These are phyloP conservation scores for Chascanopsetta lugubris DNA, from an alignment of 2,113 vertebrate species.

Conservation along the genomic window DNA sequence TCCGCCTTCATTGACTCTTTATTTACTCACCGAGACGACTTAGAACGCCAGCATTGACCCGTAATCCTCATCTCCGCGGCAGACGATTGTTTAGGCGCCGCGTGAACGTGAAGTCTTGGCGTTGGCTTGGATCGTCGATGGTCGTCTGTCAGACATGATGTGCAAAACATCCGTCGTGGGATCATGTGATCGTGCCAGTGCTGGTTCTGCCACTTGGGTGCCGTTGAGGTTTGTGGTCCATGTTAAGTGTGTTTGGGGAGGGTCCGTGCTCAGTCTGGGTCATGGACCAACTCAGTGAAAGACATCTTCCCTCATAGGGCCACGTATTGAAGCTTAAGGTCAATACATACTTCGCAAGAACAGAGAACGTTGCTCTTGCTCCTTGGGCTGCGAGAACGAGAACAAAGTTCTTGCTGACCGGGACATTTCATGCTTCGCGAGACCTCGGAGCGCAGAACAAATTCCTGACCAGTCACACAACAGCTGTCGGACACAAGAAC, in stretches of 20 bases:
- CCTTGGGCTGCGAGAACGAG: too few relatives aligned
- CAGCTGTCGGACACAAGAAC: too few relatives aligned
- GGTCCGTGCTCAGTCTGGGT: neutral
- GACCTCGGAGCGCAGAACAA: too few relatives aligned
- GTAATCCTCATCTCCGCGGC: neutral
- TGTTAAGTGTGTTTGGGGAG: neutral
- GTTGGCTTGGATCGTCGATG: neutral
- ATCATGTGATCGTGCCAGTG: neutral
- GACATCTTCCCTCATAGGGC: neutral
- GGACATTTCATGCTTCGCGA: too few relatives aligned
- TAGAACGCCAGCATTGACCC: neutral
- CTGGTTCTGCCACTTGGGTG: neutral
- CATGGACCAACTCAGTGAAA: neutral
- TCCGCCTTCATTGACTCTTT: neutral
- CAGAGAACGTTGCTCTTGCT: neutral
- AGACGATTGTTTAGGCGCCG: neutral
- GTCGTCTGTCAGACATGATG: neutral
- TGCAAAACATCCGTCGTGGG: neutral
- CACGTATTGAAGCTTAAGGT: neutral
- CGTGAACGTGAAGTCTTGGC: neutral
- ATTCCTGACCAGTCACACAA: too few relatives aligned
- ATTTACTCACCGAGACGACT: neutral
- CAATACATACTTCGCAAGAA: neutral
- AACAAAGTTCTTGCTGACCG: too few relatives aligned
- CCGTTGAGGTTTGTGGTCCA: neutral